Evolutionary conservation across 2,888 invertebrate genomes (phyloP).

Genomic region (Himalopsyche japonica): DNA sequence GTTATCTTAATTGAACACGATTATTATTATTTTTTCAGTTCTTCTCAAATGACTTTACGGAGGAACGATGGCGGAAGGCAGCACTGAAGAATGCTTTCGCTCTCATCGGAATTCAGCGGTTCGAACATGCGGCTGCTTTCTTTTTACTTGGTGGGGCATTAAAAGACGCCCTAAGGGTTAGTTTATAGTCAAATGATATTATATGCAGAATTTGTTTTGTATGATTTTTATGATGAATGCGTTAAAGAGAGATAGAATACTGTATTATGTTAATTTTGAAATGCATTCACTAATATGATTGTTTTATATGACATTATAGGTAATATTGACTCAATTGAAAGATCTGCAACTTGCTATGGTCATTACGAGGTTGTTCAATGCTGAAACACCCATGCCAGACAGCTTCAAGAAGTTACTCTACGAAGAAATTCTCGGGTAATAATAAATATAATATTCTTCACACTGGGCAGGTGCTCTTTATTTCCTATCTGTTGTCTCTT

Average conservation of each 20-base stretch:
- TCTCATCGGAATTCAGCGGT: slow-evolving; percentile 91
- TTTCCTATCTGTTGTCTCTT: no score
- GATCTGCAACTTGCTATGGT: slow-evolving; percentile 96
- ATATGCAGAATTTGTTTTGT: background rate
- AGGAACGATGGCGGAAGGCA: slow-evolving; percentile 95
- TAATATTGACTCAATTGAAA: slow-evolving; percentile 86
- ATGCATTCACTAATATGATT: no score
- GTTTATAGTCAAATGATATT: slow-evolving; percentile 41
- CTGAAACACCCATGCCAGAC: slow-evolving; percentile 70
- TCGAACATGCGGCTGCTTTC: slow-evolving; percentile 98
- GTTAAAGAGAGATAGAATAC: no score
- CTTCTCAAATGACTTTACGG: slow-evolving; percentile 91
- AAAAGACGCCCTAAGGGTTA: slow-evolving; percentile 92
- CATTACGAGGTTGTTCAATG: slow-evolving; percentile 89
- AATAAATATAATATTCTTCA: no score
- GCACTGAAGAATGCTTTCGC: slow-evolving; percentile 98
- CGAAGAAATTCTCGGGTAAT: slow-evolving; percentile 74
- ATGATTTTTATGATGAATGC: no score
- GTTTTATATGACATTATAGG: slow-evolving; percentile 52
- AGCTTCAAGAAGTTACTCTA: slow-evolving; percentile 76
- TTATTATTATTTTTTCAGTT: slow-evolving; percentile 57
- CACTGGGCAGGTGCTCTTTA: no score
- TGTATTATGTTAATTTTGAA: background rate
- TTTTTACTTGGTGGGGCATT: slow-evolving; percentile 93
- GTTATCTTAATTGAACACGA: no score